phyloP scores from a whole-genome alignment of 1,140 invertebrate species.

The Oreohelix idahoensis region DNA sequence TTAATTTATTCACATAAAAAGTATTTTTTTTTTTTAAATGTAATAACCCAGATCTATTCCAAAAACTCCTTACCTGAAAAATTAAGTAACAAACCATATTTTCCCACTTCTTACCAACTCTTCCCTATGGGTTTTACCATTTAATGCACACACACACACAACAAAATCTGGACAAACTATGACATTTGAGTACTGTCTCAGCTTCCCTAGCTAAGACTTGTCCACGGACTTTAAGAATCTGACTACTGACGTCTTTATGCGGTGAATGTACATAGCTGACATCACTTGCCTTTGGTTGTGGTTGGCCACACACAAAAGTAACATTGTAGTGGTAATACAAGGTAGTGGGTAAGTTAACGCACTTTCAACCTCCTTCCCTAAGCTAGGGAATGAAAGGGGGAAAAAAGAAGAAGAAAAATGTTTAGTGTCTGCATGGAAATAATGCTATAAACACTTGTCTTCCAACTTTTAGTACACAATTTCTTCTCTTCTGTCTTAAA shows the following conservation, averaged over 20 bases:
- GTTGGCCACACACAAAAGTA: constrained; percentile 53
- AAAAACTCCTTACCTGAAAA: too few species aligned
- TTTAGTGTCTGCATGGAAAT: constrained; percentile 33
- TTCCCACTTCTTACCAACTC: too few species aligned
- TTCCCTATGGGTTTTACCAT: too few species aligned
- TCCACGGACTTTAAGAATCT: neutral
- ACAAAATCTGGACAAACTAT: neutral
- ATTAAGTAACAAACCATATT: too few species aligned
- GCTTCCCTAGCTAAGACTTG: neutral
- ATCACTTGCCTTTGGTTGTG: constrained; percentile 57
- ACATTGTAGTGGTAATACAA: constrained; percentile 40
- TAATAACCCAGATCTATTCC: too few species aligned
- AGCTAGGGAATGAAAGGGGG: constrained; percentile 75
- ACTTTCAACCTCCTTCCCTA: constrained; percentile 70
- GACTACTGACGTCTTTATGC: neutral
- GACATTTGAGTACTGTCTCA: neutral
- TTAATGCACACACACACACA: neutral
- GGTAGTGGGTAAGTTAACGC: constrained; percentile 40
- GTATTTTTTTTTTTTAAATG: too few species aligned
- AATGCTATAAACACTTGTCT: neutral
- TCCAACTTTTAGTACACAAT: neutral
- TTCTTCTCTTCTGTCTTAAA: neutral
- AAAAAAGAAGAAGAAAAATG: constrained; percentile 72
- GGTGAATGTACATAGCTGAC: constrained; percentile 16
- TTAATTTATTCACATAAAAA: too few species aligned